Percentiles rank a stretch among this genome's conserved stretches.
phyloP scores from a whole-genome alignment of 2,113 vertebrate species.

The Ammospiza caudacuta region DNA sequence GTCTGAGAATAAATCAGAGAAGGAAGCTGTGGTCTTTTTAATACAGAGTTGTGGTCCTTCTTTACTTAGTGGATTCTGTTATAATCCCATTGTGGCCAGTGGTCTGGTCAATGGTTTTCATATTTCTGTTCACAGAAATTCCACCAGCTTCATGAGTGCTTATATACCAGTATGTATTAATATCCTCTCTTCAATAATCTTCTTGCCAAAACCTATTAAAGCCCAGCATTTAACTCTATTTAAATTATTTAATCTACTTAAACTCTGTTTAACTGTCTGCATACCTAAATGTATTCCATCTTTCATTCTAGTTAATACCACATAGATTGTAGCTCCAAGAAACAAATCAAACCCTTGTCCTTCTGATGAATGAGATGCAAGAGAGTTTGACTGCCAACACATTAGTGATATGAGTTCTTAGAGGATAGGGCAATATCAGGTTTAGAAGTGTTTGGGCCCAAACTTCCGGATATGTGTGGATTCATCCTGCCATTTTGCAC shows the following conservation, averaged over 20 bases:
- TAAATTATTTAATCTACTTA: neutral
- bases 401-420: neutral
- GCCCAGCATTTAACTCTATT: neutral
- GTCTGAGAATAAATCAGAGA: neutral
- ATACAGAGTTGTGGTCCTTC: neutral
- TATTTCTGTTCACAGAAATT: constrained; percentile 8
- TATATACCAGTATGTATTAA: neutral
- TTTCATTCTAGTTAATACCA: neutral
- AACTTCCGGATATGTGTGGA: neutral
- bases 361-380: neutral
- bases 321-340: neutral
- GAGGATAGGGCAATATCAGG: neutral
- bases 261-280: neutral
- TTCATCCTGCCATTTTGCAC: neutral
- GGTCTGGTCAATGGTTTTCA: constrained; percentile 3
- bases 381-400: neutral
- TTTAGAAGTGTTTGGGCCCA: neutral
- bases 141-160: neutral
- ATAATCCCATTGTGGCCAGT: constrained; percentile 14
- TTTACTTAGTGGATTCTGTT: neutral
- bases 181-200: neutral
- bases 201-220: neutral
- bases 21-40: constrained; percentile 20
- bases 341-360: neutral
- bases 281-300: neutral